Base-by-base conservation (phyloP, 1,140 invertebrate species). In the Metaphire vulgaris region DNA sequence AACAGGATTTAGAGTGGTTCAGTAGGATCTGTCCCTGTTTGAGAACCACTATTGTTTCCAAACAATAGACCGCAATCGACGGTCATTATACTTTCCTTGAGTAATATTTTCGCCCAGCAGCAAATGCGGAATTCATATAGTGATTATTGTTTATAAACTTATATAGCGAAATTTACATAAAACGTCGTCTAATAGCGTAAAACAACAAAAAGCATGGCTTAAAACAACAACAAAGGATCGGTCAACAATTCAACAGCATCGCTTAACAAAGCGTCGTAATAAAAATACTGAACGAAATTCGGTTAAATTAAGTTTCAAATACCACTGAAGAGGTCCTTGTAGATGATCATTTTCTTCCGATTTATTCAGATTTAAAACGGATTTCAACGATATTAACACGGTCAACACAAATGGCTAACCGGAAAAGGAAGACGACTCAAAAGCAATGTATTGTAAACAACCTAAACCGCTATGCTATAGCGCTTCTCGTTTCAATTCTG, bases 291-390 rank as follows among this genome's bases (percentile, higher is more conserved):
- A 41, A 33, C 30, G 2, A 72, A 31, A 32, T 14, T 26, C 15
- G 70, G 26, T 26, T 33, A 15, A 33, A 2, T 72, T 31, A 12
- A 74, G 78, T 66, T 69, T n/a, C n/a, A 81, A 85, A 90, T 90
- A 95, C 93, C 93, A 78, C 92, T 93, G 86, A 97, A 92, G 88
- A 94, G 90, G 89, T 97, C 94, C 89, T 96, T 97, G 89, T 91
- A 97, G 87, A 97, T 94, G 86, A 89, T 95, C 95, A 97, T 97
- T 56, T 56, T 56, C 6, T 12, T 6, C 6, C 6, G 41, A 56
- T 56, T 21, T 56, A 12, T 56, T 6, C 41, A 21, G 41, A 56
- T 56, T 56, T 56, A 56, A 56, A 56, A 6, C 6, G 21, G 6
- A 6, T 12, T 21, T 12, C 6, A 56, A 56, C 41, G 41, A 56